Conservation (phyloP, 23 tunicate species). For the Aplidium turbinatum region DNA sequence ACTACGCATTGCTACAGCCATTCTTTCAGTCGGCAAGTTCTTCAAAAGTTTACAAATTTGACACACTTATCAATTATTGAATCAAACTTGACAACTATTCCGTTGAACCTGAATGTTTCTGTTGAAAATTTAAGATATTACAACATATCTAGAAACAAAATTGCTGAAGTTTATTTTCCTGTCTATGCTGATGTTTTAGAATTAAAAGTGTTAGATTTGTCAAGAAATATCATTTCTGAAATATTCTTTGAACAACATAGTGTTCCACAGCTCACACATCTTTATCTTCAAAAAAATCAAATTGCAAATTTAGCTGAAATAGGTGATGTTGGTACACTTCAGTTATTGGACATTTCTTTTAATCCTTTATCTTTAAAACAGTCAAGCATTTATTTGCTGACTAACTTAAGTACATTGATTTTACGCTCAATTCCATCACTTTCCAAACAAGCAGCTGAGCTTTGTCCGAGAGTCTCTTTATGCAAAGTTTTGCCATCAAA, state of each 20-base stretch:
- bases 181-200: background rate
- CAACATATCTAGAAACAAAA: slow-evolving; percentile 26
- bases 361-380: slow-evolving; percentile 22
- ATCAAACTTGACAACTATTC: slow-evolving; percentile 10
- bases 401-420: background rate
- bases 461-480: background rate
- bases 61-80: slow-evolving; percentile 1
- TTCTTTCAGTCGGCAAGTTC: too few species aligned
- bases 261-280: background rate
- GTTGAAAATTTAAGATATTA: background rate
- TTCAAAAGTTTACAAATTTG: slow-evolving; percentile 8
- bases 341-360: slow-evolving; percentile 9
- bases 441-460: background rate
- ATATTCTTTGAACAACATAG: background rate
- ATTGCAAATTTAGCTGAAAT: background rate
- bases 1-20: too few species aligned
- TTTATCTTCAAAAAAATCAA: slow-evolving; percentile 23
- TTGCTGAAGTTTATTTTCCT: background rate
- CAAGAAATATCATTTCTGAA: slow-evolving; percentile 21
- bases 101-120: background rate
- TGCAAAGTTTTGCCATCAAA: slow-evolving; percentile 36
- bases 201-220: slow-evolving; percentile 18
- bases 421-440: slow-evolving; percentile 1
- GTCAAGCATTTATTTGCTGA: background rate
- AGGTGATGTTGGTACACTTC: background rate